These are phyloP conservation scores for Bos taurus DNA, from an alignment of 2,113 vertebrate species.

Conservation along the genomic window ARS-UCD2.0 NC_037349.1:46583001-46583500, in stretches of 20 bases:
- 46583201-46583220: background rate
- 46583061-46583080: background rate
- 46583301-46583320: background rate
- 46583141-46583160: background rate
- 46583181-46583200: fast-evolving
- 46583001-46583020: background rate
- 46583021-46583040: background rate
- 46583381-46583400: no score
- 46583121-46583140: background rate
- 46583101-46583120: background rate
- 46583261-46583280: background rate
- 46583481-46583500: background rate
- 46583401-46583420: background rate
- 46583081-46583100: background rate
- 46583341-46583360: no score
- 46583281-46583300: background rate
- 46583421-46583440: background rate
- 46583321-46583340: background rate
- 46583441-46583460: background rate
- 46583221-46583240: background rate
- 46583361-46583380: background rate
- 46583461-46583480: background rate
- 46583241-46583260: background rate
- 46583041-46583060: background rate
- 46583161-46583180: background rate